Conservation (phyloP, 2,797 vertebrate genomes). For the Lepilemur septentrionalis region DNA sequence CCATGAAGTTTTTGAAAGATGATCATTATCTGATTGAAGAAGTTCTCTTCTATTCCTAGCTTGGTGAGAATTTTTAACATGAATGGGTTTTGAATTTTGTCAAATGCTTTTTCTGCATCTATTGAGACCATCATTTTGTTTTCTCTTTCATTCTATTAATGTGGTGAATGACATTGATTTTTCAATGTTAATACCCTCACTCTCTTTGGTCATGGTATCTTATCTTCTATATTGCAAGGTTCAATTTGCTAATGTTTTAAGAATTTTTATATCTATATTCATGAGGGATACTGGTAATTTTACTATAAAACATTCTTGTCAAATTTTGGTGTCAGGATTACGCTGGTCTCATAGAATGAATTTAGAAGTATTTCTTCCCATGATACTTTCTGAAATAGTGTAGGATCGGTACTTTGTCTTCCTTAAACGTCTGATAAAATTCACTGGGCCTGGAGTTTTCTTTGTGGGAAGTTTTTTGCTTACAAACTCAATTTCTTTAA, state of each 20-base stretch:
- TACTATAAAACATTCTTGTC: background rate
- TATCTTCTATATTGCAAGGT: background rate
- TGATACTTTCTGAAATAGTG: slow-evolving; percentile 27
- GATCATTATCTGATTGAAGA: background rate
- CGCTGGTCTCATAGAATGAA: background rate
- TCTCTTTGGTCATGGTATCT: background rate
- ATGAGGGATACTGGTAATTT: background rate
- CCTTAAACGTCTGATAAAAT: slow-evolving; percentile 1
- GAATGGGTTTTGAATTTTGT: background rate
- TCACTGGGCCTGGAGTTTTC: background rate
- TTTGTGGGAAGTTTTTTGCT: background rate
- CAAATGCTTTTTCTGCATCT: background rate
- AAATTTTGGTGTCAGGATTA: slow-evolving; percentile 7
- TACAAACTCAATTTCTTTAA: background rate
- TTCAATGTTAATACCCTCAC: slow-evolving; percentile 1
- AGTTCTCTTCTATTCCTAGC: background rate
- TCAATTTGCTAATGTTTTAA: slow-evolving; percentile 28
- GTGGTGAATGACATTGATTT: background rate
- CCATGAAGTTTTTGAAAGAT: background rate
- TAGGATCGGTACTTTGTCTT: background rate
- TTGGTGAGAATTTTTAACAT: background rate
- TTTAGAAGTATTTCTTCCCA: background rate
- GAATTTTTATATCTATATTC: background rate
- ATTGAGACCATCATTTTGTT: background rate
- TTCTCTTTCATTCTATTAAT: background rate